phyloP scores from a whole-genome alignment of 2,888 invertebrate genomes.

The Agrenia bidenticulata region DNA sequence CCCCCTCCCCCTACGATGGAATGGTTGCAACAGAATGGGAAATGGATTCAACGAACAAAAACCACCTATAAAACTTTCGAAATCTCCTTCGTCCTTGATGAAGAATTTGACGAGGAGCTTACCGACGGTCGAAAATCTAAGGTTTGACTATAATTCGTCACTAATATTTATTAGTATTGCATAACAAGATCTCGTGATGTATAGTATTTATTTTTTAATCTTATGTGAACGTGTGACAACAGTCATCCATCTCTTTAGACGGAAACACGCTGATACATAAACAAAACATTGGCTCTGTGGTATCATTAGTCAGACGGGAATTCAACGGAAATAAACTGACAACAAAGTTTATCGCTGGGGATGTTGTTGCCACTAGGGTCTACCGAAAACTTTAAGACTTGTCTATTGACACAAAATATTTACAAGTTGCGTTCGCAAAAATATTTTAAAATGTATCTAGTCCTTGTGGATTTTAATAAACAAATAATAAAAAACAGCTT shows the following conservation, averaged over 20 bases:
- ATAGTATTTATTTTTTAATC: no score
- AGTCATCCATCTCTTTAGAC: conserved; percentile 55
- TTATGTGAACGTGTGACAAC: background rate
- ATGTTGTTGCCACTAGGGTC: conserved; percentile 15
- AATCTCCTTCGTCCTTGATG: conserved; percentile 41
- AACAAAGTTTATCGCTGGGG: conserved; percentile 47
- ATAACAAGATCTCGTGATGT: background rate
- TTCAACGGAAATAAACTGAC: conserved; percentile 55
- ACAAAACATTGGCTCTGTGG: conserved; percentile 54
- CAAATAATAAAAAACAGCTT: background rate
- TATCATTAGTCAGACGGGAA: conserved; percentile 54
- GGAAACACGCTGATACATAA: conserved; percentile 56
- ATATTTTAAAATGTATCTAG: conserved; percentile 8
- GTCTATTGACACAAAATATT: no score
- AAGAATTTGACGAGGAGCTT: conserved; percentile 43
- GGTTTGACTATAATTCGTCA: conserved; percentile 51
- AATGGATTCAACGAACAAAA: conserved; percentile 44
- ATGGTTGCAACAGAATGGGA: conserved; percentile 27
- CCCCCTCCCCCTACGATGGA: conserved; percentile 38
- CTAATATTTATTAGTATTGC: background rate
- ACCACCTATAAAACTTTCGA: conserved; percentile 40
- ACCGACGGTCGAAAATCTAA: conserved; percentile 56
- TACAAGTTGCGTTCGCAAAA: no score
- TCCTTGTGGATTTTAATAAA: no score
- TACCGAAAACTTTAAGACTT: no score